Evolutionary conservation across 2,797 vertebrate species (phyloP).

Genomic region (Oreochromis grahami): DNA sequence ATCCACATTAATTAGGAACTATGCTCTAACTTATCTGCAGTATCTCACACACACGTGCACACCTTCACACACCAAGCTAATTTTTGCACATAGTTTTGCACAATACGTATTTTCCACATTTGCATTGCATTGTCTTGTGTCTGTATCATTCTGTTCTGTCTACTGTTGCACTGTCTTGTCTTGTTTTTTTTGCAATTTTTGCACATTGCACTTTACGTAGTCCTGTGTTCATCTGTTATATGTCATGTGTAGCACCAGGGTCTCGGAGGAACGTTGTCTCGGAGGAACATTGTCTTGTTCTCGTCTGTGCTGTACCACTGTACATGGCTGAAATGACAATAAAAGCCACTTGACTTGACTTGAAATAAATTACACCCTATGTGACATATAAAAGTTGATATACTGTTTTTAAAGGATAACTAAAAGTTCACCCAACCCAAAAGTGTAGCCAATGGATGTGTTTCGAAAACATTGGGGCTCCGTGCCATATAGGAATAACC

Average conservation of each 20-base stretch:
- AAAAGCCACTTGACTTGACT: not conserved
- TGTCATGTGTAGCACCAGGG: not conserved
- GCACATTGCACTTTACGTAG: not conserved
- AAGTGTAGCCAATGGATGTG: not conserved
- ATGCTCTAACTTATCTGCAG: not conserved
- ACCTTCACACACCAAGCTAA: not conserved
- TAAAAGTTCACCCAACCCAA: not conserved
- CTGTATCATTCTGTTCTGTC: not conserved
- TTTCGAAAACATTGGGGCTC: not conserved
- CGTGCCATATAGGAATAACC: not conserved
- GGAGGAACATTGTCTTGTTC: rapidly evolving
- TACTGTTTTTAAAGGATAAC: not conserved
- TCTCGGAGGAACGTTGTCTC: not conserved
- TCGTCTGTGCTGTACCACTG: not conserved
- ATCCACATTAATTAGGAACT: not conserved
- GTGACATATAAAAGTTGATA: not conserved
- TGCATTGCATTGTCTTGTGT: not conserved
- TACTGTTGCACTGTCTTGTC: not conserved
- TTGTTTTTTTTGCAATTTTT: not conserved
- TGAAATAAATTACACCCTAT: not conserved
- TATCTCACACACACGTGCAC: not conserved
- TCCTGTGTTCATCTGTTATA: not conserved
- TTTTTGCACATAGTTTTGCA: not conserved
- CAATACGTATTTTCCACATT: not conserved
- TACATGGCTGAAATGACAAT: not conserved